Percentiles rank a stretch among this genome's conserved stretches.
These are phyloP conservation scores for Stichopus chloronotus DNA, from an alignment of 35 echinoderm and acorn worm species.

Conservation along the genomic window DNA sequence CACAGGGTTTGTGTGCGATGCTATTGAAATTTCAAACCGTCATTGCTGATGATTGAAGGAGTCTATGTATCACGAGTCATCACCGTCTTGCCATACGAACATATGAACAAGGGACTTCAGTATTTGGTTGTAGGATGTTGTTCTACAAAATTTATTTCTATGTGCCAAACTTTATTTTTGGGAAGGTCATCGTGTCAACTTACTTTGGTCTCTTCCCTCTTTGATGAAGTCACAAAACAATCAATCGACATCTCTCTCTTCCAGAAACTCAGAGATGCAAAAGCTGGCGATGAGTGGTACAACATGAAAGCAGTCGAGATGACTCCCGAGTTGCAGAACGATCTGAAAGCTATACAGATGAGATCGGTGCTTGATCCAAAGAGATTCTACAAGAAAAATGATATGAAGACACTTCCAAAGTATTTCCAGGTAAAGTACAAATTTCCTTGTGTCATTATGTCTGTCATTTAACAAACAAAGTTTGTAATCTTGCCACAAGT, in stretches of 20 bases:
- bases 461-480: no score
- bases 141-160: neutral
- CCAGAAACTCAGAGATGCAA: constrained; percentile 85
- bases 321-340: constrained; percentile 88
- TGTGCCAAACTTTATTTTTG: neutral
- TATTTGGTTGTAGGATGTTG: no score
- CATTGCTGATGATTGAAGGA: no score
- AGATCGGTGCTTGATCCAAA: constrained; percentile 90
- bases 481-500: no score
- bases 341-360: constrained; percentile 86
- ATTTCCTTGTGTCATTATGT: neutral
- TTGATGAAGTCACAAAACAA: neutral
- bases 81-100: no score
- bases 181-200: neutral
- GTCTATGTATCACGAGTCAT: no score
- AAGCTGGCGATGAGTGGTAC: constrained; percentile 78
- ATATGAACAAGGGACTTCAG: no score
- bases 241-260: neutral
- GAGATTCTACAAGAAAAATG: constrained; percentile 95
- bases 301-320: constrained; percentile 93
- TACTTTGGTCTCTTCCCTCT: neutral
- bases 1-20: no score
- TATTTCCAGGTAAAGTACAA: constrained; percentile 86
- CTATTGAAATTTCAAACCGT: no score
- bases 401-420: constrained; percentile 83